Evolutionary conservation across 2,888 invertebrate species (phyloP).

Genomic region (Galerucella pusilla): DNA sequence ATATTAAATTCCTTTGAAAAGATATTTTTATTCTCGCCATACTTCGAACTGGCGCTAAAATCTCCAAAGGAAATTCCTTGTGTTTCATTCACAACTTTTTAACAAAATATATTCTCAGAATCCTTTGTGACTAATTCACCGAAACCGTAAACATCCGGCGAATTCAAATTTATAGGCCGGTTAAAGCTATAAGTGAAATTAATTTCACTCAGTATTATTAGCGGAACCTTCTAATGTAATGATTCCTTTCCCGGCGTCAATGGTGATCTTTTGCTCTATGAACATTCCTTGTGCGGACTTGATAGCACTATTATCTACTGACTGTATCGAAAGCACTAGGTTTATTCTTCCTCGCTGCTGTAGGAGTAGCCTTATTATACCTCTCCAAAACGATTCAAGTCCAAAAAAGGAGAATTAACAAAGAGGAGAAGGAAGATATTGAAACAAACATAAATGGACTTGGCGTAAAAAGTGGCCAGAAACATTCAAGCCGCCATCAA

Average conservation of each 20-base stretch:
- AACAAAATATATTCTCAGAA: constrained; percentile 21
- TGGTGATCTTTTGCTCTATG: too few species aligned
- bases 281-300: too few species aligned
- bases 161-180: not conserved
- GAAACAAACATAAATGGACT: too few species aligned
- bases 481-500: too few species aligned
- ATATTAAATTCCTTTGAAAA: not conserved
- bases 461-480: too few species aligned
- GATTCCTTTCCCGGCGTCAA: not conserved
- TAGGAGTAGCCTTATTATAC: too few species aligned
- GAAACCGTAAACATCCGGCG: constrained; percentile 28
- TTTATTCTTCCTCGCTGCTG: too few species aligned
- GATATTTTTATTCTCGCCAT: not conserved
- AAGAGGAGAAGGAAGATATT: too few species aligned
- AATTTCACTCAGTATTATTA: not conserved
- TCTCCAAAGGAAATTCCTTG: not conserved
- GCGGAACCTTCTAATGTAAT: not conserved
- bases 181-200: not conserved
- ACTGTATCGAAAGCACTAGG: too few species aligned
- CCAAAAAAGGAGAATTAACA: too few species aligned
- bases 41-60: constrained; percentile 3
- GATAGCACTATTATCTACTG: too few species aligned
- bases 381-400: too few species aligned
- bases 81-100: constrained; percentile 25
- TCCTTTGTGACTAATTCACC: constrained; percentile 31